Evolutionary conservation across 1,140 invertebrate species (phyloP), one percentile per base, ranked within the genome.

Genomic region (Idris sp.): DNA sequence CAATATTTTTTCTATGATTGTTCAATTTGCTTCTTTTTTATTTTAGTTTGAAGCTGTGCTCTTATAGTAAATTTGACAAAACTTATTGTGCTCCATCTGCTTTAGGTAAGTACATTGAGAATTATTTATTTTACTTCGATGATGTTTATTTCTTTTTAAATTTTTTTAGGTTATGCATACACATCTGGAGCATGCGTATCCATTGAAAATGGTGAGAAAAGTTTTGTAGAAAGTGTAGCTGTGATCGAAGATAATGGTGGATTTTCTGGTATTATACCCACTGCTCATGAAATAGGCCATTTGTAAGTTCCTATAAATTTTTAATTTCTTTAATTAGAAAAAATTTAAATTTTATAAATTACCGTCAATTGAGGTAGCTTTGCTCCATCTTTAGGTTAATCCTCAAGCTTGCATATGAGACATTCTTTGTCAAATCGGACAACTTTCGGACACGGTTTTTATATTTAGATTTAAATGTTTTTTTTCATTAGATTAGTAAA

Each of bases 241-340:
- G 40, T 86, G 8, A 43, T 83, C 6, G 82, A 86, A 33, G 85
- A 86, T 46, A 82, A 85, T 43, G 83, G 83, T 26, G 84, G 82
- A 14, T 85, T 77, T 64, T 76, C 76, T 7, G 84, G 80, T 8
- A 80, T 86, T 19, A 71, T 86, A 48, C 78, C 79, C 8, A 76
- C 80, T 7, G 75, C 82, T 61, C 84, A 86, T 36, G 84, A 84
- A 77, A 15, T 86, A 14, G 84, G 81, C 4, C 84, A 86, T 46
- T 68, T 86, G 84, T 85, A 74, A 77, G 80, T 79, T 54, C 11
- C 16, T 30, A 6, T 18, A 19, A 16, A 40, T 19, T 2, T 19
- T 51, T 3, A 26, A 18, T 7, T 36, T 51, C 2, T 35, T 35
- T n/a, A n/a, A n/a, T n/a, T n/a, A n/a, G n/a, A n/a, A n/a, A n/a